Percentiles rank a stretch among this genome's conserved stretches.
Evolutionary conservation across 1,140 invertebrate genomes (phyloP).

Genomic region (Luehdorfia chinensis): DNA sequence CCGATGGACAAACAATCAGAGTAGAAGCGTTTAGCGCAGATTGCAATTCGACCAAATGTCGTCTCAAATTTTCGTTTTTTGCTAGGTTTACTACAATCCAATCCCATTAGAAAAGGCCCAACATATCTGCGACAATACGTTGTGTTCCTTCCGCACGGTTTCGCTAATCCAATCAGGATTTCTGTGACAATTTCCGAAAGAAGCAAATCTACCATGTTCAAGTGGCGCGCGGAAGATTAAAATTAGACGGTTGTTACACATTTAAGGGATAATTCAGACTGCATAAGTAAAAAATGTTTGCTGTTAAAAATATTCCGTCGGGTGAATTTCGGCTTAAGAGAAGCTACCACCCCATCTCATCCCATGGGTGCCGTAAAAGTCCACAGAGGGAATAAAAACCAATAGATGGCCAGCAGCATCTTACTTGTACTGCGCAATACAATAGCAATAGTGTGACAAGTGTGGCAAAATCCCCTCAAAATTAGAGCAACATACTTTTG

Average conservation of each 20-base stretch:
- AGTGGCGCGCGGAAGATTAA: constrained; percentile 18
- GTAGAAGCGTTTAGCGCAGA: constrained; percentile 34
- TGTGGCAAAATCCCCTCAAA: no score
- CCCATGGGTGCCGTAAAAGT: no score
- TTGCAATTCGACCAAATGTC: constrained; percentile 27
- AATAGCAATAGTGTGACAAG: no score
- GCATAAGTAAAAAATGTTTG: constrained; percentile 1
- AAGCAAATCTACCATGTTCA: constrained; percentile 15
- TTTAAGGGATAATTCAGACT: neutral
- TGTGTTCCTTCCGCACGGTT: constrained; percentile 35
- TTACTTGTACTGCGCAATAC: no score
- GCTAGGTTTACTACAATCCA: constrained; percentile 44
- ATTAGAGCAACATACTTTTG: no score
- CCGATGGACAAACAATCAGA: no score
- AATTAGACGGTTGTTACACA: constrained; percentile 16
- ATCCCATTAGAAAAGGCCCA: constrained; percentile 26
- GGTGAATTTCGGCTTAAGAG: no score
- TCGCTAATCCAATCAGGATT: constrained; percentile 26
- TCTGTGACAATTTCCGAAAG: constrained; percentile 31
- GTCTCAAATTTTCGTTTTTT: constrained; percentile 33
- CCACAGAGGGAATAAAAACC: no score
- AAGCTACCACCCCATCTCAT: no score
- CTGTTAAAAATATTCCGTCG: no score
- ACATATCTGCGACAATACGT: constrained; percentile 17
- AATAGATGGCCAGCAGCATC: no score